A percentile compares a stretch with the other conserved stretches of the same genome.
Evolutionary conservation across 2,888 invertebrate species (phyloP).

Genomic region (Xanthorhoe designata): DNA sequence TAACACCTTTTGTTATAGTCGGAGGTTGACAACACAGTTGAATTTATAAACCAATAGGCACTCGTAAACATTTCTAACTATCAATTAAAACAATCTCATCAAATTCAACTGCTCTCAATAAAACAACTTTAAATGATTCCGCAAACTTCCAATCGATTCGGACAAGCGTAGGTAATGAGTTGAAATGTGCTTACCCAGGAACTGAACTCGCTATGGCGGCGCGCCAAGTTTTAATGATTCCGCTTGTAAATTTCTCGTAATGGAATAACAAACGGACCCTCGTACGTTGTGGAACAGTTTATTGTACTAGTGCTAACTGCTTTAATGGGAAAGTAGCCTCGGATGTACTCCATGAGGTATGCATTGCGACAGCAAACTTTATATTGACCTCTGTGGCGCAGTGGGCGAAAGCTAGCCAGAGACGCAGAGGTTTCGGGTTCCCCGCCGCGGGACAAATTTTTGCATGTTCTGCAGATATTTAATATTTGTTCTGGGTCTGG

Average conservation of each 20-base stretch:
- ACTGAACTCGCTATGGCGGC: constrained; percentile 55
- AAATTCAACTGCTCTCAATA: constrained; percentile 20
- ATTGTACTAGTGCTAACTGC: constrained; percentile 28
- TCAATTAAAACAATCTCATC: constrained; percentile 18
- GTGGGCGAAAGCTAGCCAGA: too few relatives aligned
- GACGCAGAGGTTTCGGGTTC: too few relatives aligned
- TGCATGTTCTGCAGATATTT: too few relatives aligned
- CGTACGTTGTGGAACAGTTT: constrained; percentile 41
- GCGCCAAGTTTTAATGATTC: constrained; percentile 73
- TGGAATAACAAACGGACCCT: constrained; percentile 67
- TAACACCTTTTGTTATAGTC: too few relatives aligned
- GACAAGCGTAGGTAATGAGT: constrained; percentile 55
- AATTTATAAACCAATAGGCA: background rate
- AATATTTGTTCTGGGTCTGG: too few relatives aligned
- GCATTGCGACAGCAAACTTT: background rate
- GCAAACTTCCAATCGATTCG: constrained; percentile 57
- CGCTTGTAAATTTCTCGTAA: constrained; percentile 69
- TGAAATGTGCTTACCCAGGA: constrained; percentile 58
- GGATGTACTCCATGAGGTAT: constrained; percentile 1
- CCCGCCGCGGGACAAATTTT: too few relatives aligned
- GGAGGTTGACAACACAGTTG: too few relatives aligned
- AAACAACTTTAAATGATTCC: constrained; percentile 54
- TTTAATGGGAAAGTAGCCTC: constrained; percentile 22
- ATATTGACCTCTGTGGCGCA: too few relatives aligned
- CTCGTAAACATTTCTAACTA: background rate